Evolutionary conservation across 2,888 invertebrate species (phyloP).

Genomic region (Nezara viridula): DNA sequence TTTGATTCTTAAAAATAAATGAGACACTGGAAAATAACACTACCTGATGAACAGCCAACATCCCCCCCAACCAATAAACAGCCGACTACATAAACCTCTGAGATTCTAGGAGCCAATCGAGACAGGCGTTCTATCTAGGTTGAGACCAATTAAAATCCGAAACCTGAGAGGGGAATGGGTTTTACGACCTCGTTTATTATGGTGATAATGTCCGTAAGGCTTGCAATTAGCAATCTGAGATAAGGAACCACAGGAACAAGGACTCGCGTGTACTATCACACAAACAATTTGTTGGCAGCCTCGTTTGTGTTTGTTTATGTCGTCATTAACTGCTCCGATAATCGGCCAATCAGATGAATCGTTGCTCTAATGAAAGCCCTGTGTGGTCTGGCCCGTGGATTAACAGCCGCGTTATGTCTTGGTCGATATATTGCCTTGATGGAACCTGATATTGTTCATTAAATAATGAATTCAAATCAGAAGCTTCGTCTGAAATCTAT

Average conservation of each 20-base stretch:
- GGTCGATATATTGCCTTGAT: neutral
- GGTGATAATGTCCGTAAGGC: conserved; percentile 41
- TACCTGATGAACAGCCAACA: neutral
- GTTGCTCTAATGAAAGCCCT: conserved; percentile 8
- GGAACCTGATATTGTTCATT: neutral
- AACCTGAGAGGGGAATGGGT: conserved; percentile 13
- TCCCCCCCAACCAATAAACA: neutral
- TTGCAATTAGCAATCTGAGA: conserved; percentile 38
- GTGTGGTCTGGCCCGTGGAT: conserved; percentile 6
- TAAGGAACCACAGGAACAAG: conserved; percentile 34
- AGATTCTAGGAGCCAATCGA: neutral
- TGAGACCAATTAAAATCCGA: conserved; percentile 50
- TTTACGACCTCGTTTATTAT: conserved; percentile 43
- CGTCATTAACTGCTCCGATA: conserved; percentile 40
- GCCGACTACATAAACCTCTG: neutral
- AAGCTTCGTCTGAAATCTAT: neutral
- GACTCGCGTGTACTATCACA: conserved; percentile 51
- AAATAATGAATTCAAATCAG: neutral
- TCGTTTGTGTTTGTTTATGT: conserved; percentile 51
- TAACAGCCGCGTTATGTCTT: neutral
- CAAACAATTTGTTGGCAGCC: conserved; percentile 49
- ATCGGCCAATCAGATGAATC: conserved; percentile 42
- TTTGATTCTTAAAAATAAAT: too few species aligned
- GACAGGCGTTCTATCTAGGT: conserved; percentile 12
- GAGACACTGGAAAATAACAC: too few species aligned